Evolutionary conservation across 1,140 invertebrate species (phyloP).

Genomic region (Neuroterus valhalla): DNA sequence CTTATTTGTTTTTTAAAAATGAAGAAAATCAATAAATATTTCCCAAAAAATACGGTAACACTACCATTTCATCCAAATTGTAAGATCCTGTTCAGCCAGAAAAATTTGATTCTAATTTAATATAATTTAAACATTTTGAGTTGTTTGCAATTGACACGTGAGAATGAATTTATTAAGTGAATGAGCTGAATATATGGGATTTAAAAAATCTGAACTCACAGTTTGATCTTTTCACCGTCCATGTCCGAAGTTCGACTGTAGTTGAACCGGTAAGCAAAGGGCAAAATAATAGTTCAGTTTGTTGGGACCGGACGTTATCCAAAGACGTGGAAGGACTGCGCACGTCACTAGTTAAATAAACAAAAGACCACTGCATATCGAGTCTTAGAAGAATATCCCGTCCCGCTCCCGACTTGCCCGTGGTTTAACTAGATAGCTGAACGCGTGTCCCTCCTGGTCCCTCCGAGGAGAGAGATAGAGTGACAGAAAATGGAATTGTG

Average conservation of each 20-base stretch:
- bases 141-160: too few species aligned
- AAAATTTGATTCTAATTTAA: not conserved
- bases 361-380: slow-evolving; percentile 57
- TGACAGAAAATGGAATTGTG: slow-evolving; percentile 10
- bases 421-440: slow-evolving; percentile 63
- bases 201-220: slow-evolving; percentile 60
- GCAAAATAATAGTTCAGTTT: slow-evolving; percentile 23
- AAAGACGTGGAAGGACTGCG: slow-evolving; percentile 48
- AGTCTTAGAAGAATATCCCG: slow-evolving; percentile 55
- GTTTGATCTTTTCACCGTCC: slow-evolving; percentile 69
- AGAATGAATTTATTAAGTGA: too few species aligned
- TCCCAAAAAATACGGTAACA: too few species aligned
- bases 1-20: too few species aligned
- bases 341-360: slow-evolving; percentile 63
- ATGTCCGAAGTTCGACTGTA: slow-evolving; percentile 48
- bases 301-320: slow-evolving; percentile 10
- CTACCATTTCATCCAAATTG: too few species aligned
- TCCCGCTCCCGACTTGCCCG: slow-evolving; percentile 39
- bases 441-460: slow-evolving; percentile 52
- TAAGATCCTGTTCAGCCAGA: not conserved
- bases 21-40: too few species aligned
- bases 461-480: slow-evolving; percentile 42
- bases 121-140: not conserved
- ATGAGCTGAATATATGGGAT: too few species aligned
- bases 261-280: slow-evolving; percentile 18